Base-by-base conservation (phyloP, 1,140 invertebrate species). In the Trachelipus rathkii region DNA sequence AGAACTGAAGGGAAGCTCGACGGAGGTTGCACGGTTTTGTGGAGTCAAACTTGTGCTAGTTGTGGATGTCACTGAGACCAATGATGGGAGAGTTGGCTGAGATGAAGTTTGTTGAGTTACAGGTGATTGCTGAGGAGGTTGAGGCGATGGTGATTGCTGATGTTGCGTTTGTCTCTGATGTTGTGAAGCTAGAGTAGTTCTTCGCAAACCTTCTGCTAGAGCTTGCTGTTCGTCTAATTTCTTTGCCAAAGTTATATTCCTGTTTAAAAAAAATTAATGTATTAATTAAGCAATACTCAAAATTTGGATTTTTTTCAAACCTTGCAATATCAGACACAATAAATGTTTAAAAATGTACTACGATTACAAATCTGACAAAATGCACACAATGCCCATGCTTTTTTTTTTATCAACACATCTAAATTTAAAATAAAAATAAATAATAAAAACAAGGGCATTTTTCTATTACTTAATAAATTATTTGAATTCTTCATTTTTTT, bases 61-160 rank as follows among this genome's bases (percentile, higher is more conserved):
- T 75, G 77, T 33, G 71, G 77, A 24, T 73, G 76, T 33, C 53
- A 50, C 24, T 23, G 23, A 46, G 50, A 71, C 75, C 44, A 70
- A 67, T 33, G 71, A 33, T 10, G 44, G 73, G 23, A 53, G 23
- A 24, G 73, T 60, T 23, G 50, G 73, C 50, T 74, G 72, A 44
- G 72, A 44, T 13, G 67, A 43, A 53, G 74, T 73, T 73, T 75
- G 50, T 60, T 13, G 77, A 50, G 72, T 69, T 66, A 74, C 68
- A 66, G 77, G 74, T 72, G 77, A 70, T 75, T 74, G 72, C 74
- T 75, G 74, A 67, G 72, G 70, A 33, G 53, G 77, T 50, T 78
- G 77, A 71, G 72, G 68, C 44, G 68, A 43, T 43, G 24, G 72
- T 68, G 33, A 46, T 60, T 21, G 44, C 24, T 19, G 44, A 21